Evolutionary conservation across 1,140 invertebrate species (phyloP), one percentile per base, ranked within the genome.

Genomic region (Lutraria rhynchaena): DNA sequence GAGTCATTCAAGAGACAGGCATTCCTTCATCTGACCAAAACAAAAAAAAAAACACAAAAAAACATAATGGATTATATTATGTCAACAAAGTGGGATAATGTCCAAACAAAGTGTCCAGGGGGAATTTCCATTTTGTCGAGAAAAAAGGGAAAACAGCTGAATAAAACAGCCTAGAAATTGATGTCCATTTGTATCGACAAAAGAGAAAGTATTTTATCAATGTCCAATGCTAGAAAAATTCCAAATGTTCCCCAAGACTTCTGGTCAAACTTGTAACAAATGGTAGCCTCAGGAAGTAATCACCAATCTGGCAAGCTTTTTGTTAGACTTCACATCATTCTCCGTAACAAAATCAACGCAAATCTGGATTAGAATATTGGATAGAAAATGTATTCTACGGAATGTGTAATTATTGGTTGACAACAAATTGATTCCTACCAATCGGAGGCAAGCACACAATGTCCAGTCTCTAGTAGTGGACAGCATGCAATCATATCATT

Each of bases 401-500:
- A 67, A 67, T 49, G 44, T 41, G 44, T 67, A 67, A 67, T 67
- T 67, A 67, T 24, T 67, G 63, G 63, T 67, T 41, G 17, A 46
- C 3, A 19, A 41, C 44, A 33, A 29, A 37, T 33, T 17, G 15
- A 15, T 67, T 67, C 63, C 46, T 41, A 67, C 58, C 44, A 31
- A 44, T 35, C 60, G 35, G 4, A 29, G 37, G 49, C 24, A 31
- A 29, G 73, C 46, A 57, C 73, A 51, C 37, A 37, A 71, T 71
- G 69, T 71, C 69, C 69, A 35, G 3, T 17, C n/a, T 55, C 58
- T 58, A 58, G 33, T 24, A 75, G 35, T 75, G 73, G 73, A 61
- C 73, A 75, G 22, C 57, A 49, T 61, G 46, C 58, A 75, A 75
- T 75, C 73, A 75, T 75, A 61, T 75, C 73, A 44, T 27, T 60